These are phyloP conservation scores for Ramazzottius varieornatus DNA, from an alignment of 2,888 invertebrate genomes.

Conservation along the genomic window DNA sequence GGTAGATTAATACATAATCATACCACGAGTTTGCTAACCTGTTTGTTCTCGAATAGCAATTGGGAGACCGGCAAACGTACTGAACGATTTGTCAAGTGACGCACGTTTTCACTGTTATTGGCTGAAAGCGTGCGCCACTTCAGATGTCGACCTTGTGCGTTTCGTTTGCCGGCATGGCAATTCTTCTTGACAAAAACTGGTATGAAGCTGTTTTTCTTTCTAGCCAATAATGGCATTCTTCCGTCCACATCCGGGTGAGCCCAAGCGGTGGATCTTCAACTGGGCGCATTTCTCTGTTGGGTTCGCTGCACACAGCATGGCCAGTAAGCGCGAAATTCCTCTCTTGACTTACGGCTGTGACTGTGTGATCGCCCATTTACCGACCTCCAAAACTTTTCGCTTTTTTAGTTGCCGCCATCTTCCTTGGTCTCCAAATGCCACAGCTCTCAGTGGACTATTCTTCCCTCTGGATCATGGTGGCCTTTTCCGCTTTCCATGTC, in stretches of 20 bases:
- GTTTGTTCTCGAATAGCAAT: no score
- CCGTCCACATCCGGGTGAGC: constrained; percentile 55
- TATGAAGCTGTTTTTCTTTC: constrained; percentile 33
- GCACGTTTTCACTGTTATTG: no score
- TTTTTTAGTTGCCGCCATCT: constrained; percentile 60
- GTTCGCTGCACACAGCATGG: constrained; percentile 57
- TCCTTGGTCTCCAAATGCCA: constrained; percentile 53
- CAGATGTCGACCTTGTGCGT: no score
- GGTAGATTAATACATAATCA: constrained; percentile 5
- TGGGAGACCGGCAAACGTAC: no score
- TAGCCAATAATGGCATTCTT: constrained; percentile 65
- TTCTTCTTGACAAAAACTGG: no score
- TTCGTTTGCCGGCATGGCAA: no score
- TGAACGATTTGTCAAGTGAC: no score
- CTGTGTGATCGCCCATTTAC: neutral
- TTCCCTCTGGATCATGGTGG: constrained; percentile 62
- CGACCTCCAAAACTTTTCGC: constrained; percentile 8
- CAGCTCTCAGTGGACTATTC: constrained; percentile 49
- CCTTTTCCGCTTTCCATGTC: constrained; percentile 66
- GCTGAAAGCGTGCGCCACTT: no score
- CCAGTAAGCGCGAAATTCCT: constrained; percentile 36
- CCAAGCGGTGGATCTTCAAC: constrained; percentile 53
- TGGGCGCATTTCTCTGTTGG: constrained; percentile 73
- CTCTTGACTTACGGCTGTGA: neutral
- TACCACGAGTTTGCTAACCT: no score